These are phyloP conservation scores for Rhagoletis zephyria DNA, from an alignment of 1,140 invertebrate genomes.

Conservation along the genomic window DNA sequence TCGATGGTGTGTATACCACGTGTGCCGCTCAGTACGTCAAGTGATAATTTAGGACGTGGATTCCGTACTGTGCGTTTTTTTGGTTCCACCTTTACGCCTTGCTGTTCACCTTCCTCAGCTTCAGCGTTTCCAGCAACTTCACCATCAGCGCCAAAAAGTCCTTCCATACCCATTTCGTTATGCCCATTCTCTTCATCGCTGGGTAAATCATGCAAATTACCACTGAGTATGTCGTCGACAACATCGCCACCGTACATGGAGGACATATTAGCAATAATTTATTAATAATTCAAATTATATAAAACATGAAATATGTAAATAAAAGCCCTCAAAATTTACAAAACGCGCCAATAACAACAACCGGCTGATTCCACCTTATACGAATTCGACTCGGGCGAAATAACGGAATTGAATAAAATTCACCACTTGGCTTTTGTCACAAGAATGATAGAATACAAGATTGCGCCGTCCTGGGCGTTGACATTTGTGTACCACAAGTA, in stretches of 20 bases:
- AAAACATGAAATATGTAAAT: not conserved
- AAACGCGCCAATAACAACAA: constrained; percentile 36
- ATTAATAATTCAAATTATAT: not conserved
- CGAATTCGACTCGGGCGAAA: no score
- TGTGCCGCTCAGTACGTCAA: constrained; percentile 80
- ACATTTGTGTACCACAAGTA: no score
- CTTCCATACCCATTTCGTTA: constrained; percentile 57
- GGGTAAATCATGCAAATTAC: constrained; percentile 65
- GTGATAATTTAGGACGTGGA: constrained; percentile 82
- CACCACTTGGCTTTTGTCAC: not conserved
- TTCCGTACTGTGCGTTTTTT: constrained; percentile 78
- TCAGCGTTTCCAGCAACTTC: constrained; percentile 57
- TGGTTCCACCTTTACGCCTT: constrained; percentile 70
- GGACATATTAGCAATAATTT: constrained; percentile 58
- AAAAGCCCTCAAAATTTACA: not conserved
- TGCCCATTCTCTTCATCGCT: constrained; percentile 62
- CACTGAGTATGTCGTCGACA: constrained; percentile 68
- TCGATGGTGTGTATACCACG: constrained; percentile 86
- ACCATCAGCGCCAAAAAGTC: constrained; percentile 65
- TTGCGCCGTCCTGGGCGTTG: no score
- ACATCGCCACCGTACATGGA: constrained; percentile 70
- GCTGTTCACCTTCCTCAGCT: constrained; percentile 53
- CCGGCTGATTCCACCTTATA: not conserved
- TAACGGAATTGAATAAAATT: not conserved
- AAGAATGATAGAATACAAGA: no score